Evolutionary conservation across 2,113 vertebrate species (phyloP), one percentile per base, ranked within the genome.

Genomic region (Axis porcinus): DNA sequence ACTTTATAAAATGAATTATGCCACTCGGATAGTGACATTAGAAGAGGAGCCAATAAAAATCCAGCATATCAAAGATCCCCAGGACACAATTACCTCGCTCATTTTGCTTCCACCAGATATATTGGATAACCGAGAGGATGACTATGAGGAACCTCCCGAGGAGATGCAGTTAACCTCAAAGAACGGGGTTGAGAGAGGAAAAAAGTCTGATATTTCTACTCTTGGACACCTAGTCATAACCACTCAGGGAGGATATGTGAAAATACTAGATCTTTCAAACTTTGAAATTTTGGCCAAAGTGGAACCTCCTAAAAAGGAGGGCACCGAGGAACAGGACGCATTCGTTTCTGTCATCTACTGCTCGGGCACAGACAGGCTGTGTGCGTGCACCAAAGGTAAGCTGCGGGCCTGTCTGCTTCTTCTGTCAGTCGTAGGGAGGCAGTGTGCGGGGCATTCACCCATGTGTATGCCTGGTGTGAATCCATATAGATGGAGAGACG

Each of bases 281-380:
- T 99, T 99, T 97, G 99, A 99, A 98, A 99, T 99, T 98, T 98
- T 99, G 98, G 99, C 99, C 98, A 99, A 99, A 99, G 99, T 99
- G 98, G 99, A 99, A 96, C 99, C 99, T 30, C 99, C 99, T 92
- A 99, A 99, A 99, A 99, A 99, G 98, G 99, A 99, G 96, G 99
- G 99, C 62, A 99, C 99, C 82, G 99, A 99, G 50, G 99, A 99
- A 96, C 99, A 98, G 55, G 99, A 99, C 98, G 99, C 99, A 40
- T 99, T 99, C 98, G 99, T 99, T 97, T 99, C 99, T 93, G 99
- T 99, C 95, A 99, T 99, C 93, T 99, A 99, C 98, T 99, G 99
- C 99, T 99, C 99, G 58, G 99, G 99, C 98, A 99, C 99, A 33
- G 99, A 99, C 99, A 99, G 99, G 98, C 99, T 99, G 95, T 99